A percentile compares a stretch with the other conserved stretches of the same genome.
Conservation (phyloP, 37 sponge, comb jelly and placozoan species). For the Theonella swinhoei region DNA sequence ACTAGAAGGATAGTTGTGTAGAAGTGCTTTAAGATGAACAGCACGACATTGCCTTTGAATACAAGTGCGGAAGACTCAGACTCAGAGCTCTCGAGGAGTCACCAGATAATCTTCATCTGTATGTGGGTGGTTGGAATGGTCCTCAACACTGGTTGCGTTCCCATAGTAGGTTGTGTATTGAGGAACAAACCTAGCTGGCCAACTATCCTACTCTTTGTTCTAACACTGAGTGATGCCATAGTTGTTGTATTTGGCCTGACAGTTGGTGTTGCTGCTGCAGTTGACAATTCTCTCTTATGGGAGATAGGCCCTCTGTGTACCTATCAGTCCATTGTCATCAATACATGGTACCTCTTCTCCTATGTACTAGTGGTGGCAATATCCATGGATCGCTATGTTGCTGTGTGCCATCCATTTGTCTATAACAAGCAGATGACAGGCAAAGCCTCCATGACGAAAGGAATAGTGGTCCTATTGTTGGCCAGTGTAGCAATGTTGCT, state of each 20-base stretch:
- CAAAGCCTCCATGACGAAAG: background rate
- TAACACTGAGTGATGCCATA: background rate
- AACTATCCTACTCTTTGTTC: background rate
- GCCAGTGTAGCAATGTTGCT: background rate
- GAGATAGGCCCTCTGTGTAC: background rate
- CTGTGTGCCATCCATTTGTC: constrained; percentile 1
- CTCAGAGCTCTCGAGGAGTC: background rate
- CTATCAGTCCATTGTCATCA: too few species aligned
- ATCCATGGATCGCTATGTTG: background rate
- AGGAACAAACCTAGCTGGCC: background rate
- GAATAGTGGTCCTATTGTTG: background rate
- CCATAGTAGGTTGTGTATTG: background rate
- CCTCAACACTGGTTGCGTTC: background rate
- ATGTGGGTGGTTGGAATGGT: background rate
- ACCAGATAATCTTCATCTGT: background rate
- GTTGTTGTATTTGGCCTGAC: background rate
- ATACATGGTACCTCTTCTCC: background rate
- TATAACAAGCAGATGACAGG: background rate
- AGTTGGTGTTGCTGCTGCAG: background rate
- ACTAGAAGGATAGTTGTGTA: too few species aligned
- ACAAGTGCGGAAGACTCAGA: background rate
- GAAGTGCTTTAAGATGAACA: too few species aligned
- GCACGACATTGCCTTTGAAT: too few species aligned
- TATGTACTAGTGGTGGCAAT: background rate
- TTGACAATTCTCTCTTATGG: background rate